Evolutionary conservation across 2,797 vertebrate genomes (phyloP), one percentile per base, ranked within the genome.

Genomic region (Hypotaenidia philippensis): DNA sequence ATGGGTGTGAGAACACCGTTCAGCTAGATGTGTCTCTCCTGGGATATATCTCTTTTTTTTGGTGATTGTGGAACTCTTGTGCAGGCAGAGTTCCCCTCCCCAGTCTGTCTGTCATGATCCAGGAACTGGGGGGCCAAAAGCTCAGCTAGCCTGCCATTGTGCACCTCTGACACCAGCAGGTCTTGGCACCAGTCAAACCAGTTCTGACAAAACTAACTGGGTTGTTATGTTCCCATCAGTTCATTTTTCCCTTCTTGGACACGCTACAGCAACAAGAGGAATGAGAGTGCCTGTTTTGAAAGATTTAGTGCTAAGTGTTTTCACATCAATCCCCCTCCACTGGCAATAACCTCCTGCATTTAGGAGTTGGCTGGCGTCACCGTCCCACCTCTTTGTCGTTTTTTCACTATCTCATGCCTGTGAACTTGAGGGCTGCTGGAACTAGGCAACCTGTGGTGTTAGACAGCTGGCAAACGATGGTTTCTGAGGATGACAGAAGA

Each of bases 31-130:
- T n/a, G 5, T 68, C 20, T 87, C 12, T n/a, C 11, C 27, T 64
- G n/a, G 11, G 11, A 16, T 15, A 4, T 5, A 17, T 61, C 41
- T 38, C 23, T 27, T 29, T 78, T 57, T 57, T 44, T 7, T 0
- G 14, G 8, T 29, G 13, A 57, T 49, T 25, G 17, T 12, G 2
- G 36, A 76, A 34, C 16, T 66, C 22, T 78, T n/a, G 29, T 29
- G 22, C 9, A 47, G 55, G 8, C 0, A 0, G 18, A 19, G 14
- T 2, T 83, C 5, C 11, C 2, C 6, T 63, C 10, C 9, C 3
- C 2, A 8, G 5, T 31, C n/a, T 68, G 7, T 29, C 12, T 70
- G 50, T 60, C 26, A 27, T 77, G 13, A 31, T 61, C 49, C 17
- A 71, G 26, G 59, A 60, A n/a, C 9, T 68, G 29, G 15, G 19